Evolutionary conservation across 2,797 vertebrate genomes (phyloP), one percentile per base, ranked within the genome.

Genomic region (Dendrocincla tyrannina): DNA sequence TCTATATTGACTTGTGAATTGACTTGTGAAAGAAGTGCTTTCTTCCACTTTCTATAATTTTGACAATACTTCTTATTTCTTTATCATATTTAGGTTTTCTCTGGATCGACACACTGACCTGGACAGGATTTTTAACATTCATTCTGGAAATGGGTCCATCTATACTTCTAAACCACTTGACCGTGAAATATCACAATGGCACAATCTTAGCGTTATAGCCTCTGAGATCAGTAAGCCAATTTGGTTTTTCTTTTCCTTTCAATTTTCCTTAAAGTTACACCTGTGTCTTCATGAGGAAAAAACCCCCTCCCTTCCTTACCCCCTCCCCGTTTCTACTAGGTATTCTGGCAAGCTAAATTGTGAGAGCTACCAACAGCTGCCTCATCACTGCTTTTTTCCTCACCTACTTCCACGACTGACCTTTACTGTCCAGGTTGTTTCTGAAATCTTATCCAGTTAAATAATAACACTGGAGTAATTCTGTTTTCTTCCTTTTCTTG

Each of bases 41-140:
- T 75, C 19, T 72, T 88, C 24, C 3, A 28, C 39, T 62, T 79
- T 69, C 11, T 37, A 6, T 55, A 3, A 52, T 46, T 86, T 42
- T 62, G 9, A 63, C 18, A 16, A 32, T 23, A 23, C 7, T 35
- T 93, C 80, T 66, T 79, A 17, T 93, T 93, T 89, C 10, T 46
- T 76, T 79, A 3, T 30, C 23, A 14, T 74, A 93, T 89, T 73
- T 97, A 99, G 99, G 96, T 99, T 99, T 97, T 98, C 99, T 63
- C 98, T 99, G 86, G 99, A 99, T 98, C 99, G 99, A 28, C 98
- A 98, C 68, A 99, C 99, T 6, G 99, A 99, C 97, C 98, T 99
- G 98, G 99, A 99, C 98, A 98, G 99, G 60, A 98, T 99, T 94
- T 99, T 99, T 97, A 99, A 99, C 95, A 97, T 99, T 94, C 98